Base-by-base conservation (phyloP, 23 tunicate genomes). In the Clavelina lepadiformis region DNA sequence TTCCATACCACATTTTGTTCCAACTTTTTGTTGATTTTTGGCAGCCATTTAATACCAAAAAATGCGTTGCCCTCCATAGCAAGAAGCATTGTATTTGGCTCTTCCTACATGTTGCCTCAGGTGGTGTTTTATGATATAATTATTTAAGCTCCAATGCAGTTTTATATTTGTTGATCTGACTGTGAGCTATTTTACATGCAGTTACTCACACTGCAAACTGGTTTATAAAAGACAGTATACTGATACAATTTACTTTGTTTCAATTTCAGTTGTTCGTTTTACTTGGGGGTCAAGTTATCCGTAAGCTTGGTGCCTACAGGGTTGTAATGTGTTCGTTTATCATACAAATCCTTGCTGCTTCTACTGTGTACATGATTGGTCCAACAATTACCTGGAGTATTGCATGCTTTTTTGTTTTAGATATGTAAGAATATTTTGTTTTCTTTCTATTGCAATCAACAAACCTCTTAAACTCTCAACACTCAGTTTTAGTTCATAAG, bases 51-150 rank as follows among this genome's bases (percentile, higher is more conserved):
- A n/a, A 75, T 86, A 28, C 95, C 95, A 6, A 50, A 65, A 38
- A 58, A 52, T 26, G 76, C 69, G 31, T 28, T 86, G 13, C 95
- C 95, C 3, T 50, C 68, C 3, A 29, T 82, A 25, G 86, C 86
- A 1, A 65, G 58, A 28, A 86, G 85, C 52, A 75, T 73, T 31
- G 45, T 86, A 19, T 86, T 78, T 56, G 95, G 95, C 1, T 70
- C 95, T 36, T 86, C 95, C 1, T 86, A 67, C 52, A 66, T 86
- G 27, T 58, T 86, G 20, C 95, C 95, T 11, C 95, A 86, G 77
- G 95, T 86, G 41, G 27, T n/a, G n/a, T n/a, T n/a, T n/a, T n/a
- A n/a, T n/a, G n/a, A n/a, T n/a, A n/a, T n/a, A n/a, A n/a, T n/a
- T n/a, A n/a, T n/a, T n/a, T n/a, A n/a, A n/a, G n/a, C n/a, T 15